phyloP scores from a whole-genome alignment of 1,140 invertebrate species.

The Monomorium pharaonis region DNA sequence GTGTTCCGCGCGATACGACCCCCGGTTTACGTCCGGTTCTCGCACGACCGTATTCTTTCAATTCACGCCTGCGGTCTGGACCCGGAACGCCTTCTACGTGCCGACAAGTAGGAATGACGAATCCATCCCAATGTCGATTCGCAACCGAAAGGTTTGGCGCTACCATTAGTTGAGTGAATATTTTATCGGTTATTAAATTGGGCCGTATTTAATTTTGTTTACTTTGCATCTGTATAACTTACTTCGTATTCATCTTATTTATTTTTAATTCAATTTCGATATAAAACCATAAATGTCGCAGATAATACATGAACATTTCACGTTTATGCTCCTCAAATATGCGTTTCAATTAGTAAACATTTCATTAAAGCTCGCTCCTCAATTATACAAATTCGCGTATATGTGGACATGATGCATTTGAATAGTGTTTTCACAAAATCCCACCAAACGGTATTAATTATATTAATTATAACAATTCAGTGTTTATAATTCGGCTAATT shows the following conservation, averaged over 20 bases:
- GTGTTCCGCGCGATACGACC: constrained; percentile 34
- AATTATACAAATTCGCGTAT: constrained; percentile 17
- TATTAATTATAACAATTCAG: not conserved
- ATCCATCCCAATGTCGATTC: not conserved
- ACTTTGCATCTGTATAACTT: not conserved
- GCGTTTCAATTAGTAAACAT: not conserved
- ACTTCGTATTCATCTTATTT: not conserved
- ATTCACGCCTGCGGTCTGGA: not conserved
- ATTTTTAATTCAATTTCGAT: not conserved
- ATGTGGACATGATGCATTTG: not conserved
- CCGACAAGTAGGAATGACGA: too few relatives aligned
- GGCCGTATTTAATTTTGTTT: not conserved
- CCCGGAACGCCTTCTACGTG: not conserved
- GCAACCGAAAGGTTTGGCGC: too few relatives aligned
- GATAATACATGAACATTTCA: not conserved
- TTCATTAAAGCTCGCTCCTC: not conserved
- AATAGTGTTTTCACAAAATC: not conserved
- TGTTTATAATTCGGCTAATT: not conserved
- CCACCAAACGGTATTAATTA: not conserved
- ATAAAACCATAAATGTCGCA: constrained; percentile 8
- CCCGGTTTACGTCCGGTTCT: constrained; percentile 3
- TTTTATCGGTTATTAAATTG: too few relatives aligned
- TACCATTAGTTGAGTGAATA: too few relatives aligned
- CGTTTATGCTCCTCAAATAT: not conserved
- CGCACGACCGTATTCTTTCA: constrained; percentile 5